Conservation (phyloP, 1,140 invertebrate genomes). For the Leguminivora glycinivorella region DNA sequence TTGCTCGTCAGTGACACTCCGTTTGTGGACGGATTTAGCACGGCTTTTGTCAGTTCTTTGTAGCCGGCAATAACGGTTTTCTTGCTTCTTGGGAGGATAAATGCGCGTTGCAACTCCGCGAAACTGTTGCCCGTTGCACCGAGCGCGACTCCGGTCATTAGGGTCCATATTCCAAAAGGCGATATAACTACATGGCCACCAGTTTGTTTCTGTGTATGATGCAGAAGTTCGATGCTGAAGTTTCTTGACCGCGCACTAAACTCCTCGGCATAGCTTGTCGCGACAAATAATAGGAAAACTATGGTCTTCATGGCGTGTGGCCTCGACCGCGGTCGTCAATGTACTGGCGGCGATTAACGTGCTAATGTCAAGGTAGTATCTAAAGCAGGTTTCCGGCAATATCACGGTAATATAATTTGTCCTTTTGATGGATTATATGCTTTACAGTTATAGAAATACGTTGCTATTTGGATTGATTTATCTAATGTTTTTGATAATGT, state of each 20-base stretch:
- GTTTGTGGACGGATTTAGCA: conserved; percentile 47
- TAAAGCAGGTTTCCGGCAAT: conserved; percentile 26
- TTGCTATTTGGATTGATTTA: conserved; percentile 2
- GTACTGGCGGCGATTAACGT: conserved; percentile 43
- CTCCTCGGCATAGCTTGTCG: conserved; percentile 51
- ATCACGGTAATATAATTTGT: not conserved
- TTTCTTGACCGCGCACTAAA: conserved; percentile 65
- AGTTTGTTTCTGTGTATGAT: conserved; percentile 55
- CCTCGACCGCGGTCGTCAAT: conserved; percentile 38
- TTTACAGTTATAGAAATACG: not conserved
- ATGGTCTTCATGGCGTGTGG: conserved; percentile 43
- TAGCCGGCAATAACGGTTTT: conserved; percentile 56
- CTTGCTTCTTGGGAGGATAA: conserved; percentile 54
- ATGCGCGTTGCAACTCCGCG: conserved; percentile 48
- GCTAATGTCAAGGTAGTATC: conserved; percentile 38
- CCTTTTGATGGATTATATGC: not conserved
- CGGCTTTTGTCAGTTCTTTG: conserved; percentile 50
- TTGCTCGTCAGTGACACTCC: conserved; percentile 58
- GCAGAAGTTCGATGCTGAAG: conserved; percentile 67
- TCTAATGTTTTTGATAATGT: not conserved
- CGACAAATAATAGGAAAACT: conserved; percentile 39
- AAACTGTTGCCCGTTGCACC: conserved; percentile 57
- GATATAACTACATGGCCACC: conserved; percentile 68
- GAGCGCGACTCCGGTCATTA: conserved; percentile 62
- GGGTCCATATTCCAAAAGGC: conserved; percentile 69